Conservation (phyloP, 2,888 invertebrate species). For the Euspilapteryx auroguttella region DNA sequence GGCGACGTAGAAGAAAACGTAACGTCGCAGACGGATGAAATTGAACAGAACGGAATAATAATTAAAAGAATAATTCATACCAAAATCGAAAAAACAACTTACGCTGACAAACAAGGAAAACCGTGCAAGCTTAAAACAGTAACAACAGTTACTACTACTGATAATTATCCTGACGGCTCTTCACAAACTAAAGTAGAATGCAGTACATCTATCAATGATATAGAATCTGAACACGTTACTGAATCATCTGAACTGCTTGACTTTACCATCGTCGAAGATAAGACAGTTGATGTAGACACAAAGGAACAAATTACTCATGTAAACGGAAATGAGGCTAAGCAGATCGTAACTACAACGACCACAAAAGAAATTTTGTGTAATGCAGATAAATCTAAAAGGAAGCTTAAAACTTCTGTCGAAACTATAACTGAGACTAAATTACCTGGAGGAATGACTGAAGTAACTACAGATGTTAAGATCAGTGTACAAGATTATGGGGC, state of each 20-base stretch:
- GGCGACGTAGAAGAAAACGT: conserved; percentile 36
- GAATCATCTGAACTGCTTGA: conserved; percentile 17
- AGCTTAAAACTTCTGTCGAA: conserved; percentile 35
- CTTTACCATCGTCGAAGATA: conserved; percentile 22
- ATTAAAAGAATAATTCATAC: conserved; percentile 35
- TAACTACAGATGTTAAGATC: conserved; percentile 41
- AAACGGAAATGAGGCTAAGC: conserved; percentile 27
- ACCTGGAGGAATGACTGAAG: conserved; percentile 33
- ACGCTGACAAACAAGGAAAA: conserved; percentile 22
- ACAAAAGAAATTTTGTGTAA: conserved; percentile 34
- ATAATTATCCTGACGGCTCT: conserved; percentile 47
- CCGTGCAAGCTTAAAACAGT: conserved; percentile 37
- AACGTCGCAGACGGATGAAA: conserved; percentile 30
- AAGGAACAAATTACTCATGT: conserved; percentile 19
- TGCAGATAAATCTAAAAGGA: conserved; percentile 22
- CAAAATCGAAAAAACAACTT: conserved; percentile 29
- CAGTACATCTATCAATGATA: conserved; percentile 32
- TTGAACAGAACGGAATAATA: conserved; percentile 18
- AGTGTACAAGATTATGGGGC: conserved; percentile 29
- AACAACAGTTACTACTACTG: conserved; percentile 33
- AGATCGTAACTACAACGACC: conserved; percentile 36
- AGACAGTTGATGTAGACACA: conserved; percentile 25
- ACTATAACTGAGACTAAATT: conserved; percentile 30
- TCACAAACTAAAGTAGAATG: conserved; percentile 37
- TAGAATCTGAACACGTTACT: conserved; percentile 14